These are phyloP conservation scores for Neopelma chrysocephalum DNA, from an alignment of 2,797 vertebrate genomes.

Conservation along the genomic window DNA sequence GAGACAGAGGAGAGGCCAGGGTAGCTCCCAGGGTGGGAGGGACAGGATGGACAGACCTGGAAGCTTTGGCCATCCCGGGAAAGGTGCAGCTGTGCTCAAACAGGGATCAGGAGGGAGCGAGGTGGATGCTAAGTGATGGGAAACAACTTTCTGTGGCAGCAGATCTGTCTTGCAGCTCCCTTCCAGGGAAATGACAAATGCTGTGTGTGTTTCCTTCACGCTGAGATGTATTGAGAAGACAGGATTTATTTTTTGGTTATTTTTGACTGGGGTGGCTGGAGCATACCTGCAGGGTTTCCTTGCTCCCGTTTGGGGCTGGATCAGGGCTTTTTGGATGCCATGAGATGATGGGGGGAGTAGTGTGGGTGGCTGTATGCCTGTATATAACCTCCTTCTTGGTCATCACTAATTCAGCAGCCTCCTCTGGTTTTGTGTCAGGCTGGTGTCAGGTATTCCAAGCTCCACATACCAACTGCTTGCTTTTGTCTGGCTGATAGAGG, in stretches of 20 bases:
- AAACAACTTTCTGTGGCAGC: not conserved
- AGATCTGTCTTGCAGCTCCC: not conserved
- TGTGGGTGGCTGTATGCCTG: not conserved
- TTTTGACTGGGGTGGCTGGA: not conserved
- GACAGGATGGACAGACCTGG: rapidly evolving
- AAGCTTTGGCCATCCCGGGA: rapidly evolving
- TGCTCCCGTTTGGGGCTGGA: rapidly evolving
- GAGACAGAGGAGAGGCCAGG: not conserved
- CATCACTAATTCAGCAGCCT: slow-evolving; percentile 45
- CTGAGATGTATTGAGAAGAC: not conserved
- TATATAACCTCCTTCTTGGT: not conserved
- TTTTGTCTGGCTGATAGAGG: not conserved
- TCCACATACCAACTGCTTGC: slow-evolving; percentile 3
- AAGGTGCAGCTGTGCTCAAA: not conserved
- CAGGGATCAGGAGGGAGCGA: not conserved
- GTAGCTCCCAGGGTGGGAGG: not conserved
- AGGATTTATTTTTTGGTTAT: not conserved
- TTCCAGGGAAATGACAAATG: not conserved
- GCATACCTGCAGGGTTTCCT: not conserved
- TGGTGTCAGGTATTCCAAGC: not conserved
- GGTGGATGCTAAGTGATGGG: not conserved
- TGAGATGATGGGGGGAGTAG: not conserved
- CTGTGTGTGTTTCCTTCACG: not conserved
- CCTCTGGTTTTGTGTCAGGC: not conserved
- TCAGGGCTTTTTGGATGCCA: not conserved